These are phyloP conservation scores for Pheosia tremula DNA, from an alignment of 2,888 invertebrate species.

Conservation along the genomic window DNA sequence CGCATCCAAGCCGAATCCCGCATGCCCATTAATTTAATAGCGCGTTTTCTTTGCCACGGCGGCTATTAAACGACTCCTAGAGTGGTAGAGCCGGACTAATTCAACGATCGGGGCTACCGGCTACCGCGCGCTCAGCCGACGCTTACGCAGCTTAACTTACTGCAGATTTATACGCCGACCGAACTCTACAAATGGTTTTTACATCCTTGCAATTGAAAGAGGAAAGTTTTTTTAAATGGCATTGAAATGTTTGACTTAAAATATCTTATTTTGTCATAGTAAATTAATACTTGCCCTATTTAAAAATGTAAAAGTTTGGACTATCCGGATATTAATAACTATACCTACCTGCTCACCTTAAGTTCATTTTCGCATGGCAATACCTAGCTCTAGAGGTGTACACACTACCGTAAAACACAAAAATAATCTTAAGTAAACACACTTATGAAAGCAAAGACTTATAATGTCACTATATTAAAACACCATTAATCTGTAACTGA, in stretches of 20 bases:
- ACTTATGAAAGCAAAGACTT: too few relatives aligned
- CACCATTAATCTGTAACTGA: too few relatives aligned
- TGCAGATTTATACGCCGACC: conserved; percentile 55
- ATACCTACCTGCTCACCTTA: too few relatives aligned
- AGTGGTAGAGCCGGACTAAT: conserved; percentile 57
- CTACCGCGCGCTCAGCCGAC: conserved; percentile 33
- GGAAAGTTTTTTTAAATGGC: conserved; percentile 18
- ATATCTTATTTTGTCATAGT: neutral
- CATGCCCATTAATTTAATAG: conserved; percentile 72
- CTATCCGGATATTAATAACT: too few relatives aligned
- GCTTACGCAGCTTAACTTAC: conserved; percentile 59
- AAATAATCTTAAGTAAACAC: too few relatives aligned
- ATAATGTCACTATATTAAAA: too few relatives aligned
- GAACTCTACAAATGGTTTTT: conserved; percentile 37
- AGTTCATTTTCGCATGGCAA: too few relatives aligned
- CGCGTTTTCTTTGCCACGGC: conserved; percentile 66
- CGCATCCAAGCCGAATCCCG: conserved; percentile 43
- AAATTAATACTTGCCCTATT: too few relatives aligned
- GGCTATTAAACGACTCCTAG: conserved; percentile 58
- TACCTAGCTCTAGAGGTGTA: too few relatives aligned
- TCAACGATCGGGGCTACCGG: conserved; percentile 42
- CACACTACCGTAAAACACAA: too few relatives aligned
- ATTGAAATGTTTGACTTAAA: conserved; percentile 11
- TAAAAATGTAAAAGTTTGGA: too few relatives aligned
- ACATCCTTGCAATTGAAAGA: conserved; percentile 33